Conservation (phyloP, 2,113 vertebrate genomes). For the Martes martes region DNA sequence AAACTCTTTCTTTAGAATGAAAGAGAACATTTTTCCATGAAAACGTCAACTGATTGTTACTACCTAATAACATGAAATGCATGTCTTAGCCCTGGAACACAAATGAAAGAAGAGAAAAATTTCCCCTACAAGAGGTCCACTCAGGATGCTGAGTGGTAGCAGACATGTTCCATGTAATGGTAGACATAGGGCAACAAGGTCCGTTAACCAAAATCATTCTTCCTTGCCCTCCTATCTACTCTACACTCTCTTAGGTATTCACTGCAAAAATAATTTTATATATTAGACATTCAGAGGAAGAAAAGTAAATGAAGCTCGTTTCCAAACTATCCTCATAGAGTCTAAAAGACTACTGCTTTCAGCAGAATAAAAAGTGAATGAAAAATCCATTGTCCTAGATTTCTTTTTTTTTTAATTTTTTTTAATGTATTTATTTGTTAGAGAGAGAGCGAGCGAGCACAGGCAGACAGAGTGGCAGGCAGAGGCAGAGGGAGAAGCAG, state of each 20-base stretch:
- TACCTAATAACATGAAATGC: neutral
- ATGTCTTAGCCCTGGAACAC: neutral
- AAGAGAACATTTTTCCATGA: neutral
- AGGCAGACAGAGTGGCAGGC: no score
- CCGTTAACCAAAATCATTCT: neutral
- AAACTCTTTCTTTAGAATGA: conserved; percentile 7
- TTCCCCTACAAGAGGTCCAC: neutral
- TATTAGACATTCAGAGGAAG: conserved; percentile 1
- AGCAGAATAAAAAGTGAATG: neutral
- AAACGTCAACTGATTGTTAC: neutral
- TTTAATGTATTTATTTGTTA: no score
- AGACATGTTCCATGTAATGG: neutral
- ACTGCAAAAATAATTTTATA: neutral
- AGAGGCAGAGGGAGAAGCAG: no score
- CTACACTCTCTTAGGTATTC: neutral
- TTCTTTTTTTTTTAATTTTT: neutral
- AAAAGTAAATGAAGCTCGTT: neutral
- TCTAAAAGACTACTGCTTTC: neutral
- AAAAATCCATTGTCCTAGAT: neutral
- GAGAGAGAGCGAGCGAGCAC: no score
- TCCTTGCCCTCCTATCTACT: neutral
- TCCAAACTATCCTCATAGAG: neutral
- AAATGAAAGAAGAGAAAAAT: conserved; percentile 9
- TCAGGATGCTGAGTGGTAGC: neutral
- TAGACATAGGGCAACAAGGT: neutral